Evolutionary conservation across 1,140 invertebrate species (phyloP).

Genomic region (Eueides isabella): DNA sequence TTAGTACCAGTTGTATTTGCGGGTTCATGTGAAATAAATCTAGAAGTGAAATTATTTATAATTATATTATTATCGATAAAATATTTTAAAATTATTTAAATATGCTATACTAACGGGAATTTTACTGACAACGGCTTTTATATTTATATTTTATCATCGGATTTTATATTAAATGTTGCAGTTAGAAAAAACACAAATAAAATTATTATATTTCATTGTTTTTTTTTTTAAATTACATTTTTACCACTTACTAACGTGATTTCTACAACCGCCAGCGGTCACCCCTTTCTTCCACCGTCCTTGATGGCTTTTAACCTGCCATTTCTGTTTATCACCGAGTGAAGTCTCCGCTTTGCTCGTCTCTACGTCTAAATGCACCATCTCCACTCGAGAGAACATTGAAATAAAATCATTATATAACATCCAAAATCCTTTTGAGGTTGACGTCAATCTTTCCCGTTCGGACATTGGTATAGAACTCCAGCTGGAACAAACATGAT

Average conservation of each 20-base stretch:
- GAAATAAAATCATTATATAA: conserved; percentile 92
- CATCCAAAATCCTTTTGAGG: conserved; percentile 93
- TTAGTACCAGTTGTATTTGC: conserved; percentile 91
- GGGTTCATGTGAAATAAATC: conserved; percentile 97
- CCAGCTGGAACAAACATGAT: conserved; percentile 48
- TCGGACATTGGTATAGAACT: conserved; percentile 85
- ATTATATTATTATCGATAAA: no score
- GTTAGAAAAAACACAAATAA: no score
- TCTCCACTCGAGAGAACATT: conserved; percentile 92
- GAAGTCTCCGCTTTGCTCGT: conserved; percentile 92
- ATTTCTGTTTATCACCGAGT: conserved; percentile 88
- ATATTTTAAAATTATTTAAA: no score
- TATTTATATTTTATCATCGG: no score
- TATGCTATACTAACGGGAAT: no score
- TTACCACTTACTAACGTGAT: conserved; percentile 82
- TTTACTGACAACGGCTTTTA: no score
- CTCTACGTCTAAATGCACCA: conserved; percentile 93
- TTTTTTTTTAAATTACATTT: no score
- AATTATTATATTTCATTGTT: no score
- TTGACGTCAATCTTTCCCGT: conserved; percentile 87
- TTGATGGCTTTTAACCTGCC: conserved; percentile 93
- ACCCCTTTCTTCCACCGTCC: conserved; percentile 95
- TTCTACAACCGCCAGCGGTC: conserved; percentile 94
- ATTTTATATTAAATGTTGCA: no score
- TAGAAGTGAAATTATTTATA: conserved; percentile 66